Conservation (phyloP, 2,113 vertebrate genomes). For the Pterocles orientalis region DNA sequence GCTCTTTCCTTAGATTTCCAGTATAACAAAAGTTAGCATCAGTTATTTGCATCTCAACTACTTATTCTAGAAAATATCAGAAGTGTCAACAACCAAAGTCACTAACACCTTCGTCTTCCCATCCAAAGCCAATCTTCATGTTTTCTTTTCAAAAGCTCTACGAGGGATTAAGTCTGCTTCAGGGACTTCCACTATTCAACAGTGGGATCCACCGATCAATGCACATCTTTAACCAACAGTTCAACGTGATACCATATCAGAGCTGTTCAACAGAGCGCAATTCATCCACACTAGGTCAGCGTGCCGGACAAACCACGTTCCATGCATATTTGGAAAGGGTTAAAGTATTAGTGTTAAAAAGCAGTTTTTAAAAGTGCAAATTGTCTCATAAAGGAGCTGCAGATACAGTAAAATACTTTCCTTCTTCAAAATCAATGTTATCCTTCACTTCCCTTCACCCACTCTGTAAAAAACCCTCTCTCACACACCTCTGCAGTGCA, state of each 20-base stretch:
- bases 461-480: not conserved
- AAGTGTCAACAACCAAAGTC: constrained; percentile 49
- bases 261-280: constrained; percentile 42
- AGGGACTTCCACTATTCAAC: constrained; percentile 17
- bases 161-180: constrained; percentile 30
- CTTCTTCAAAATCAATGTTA: constrained; percentile 54
- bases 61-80: constrained; percentile 47
- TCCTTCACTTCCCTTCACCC: constrained; percentile 42
- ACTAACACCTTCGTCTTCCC: not conserved
- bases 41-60: constrained; percentile 62
- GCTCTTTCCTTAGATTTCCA: constrained; percentile 38
- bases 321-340: constrained; percentile 62
- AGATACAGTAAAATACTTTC: constrained; percentile 60
- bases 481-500: constrained; percentile 7
- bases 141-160: constrained; percentile 32
- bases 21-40: constrained; percentile 50
- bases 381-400: constrained; percentile 67
- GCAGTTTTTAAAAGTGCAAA: constrained; percentile 81
- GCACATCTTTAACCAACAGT: constrained; percentile 44
- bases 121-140: constrained; percentile 23
- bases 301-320: constrained; percentile 56
- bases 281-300: constrained; percentile 40
- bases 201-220: constrained; percentile 42
- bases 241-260: not conserved
- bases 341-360: constrained; percentile 81